Conservation (phyloP, 2,797 vertebrate genomes). For the Cuculus canorus region DNA sequence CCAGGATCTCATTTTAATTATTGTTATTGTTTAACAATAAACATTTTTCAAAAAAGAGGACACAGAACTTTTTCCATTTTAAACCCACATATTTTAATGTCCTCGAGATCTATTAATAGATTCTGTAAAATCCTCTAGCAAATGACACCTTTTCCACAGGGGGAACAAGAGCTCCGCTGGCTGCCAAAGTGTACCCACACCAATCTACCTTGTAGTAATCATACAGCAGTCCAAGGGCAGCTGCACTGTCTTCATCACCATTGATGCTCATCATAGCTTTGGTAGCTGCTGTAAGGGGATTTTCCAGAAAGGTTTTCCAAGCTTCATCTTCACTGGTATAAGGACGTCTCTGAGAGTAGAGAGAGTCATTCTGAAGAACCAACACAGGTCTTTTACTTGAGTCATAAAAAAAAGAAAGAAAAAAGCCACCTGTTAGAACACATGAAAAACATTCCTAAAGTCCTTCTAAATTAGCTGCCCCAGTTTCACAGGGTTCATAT, state of each 20-base stretch:
- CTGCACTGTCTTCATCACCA: constrained; percentile 96
- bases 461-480: not conserved
- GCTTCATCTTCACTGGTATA: constrained; percentile 97
- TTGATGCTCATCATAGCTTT: constrained; percentile 99
- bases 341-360: constrained; percentile 90
- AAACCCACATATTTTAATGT: constrained; percentile 12
- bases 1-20: not conserved
- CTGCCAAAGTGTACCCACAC: not conserved
- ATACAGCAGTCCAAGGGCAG: constrained; percentile 93
- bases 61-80: not conserved
- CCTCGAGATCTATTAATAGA: constrained; percentile 19
- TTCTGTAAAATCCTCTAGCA: constrained; percentile 29
- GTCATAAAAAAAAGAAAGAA: not conserved
- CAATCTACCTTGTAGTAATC: constrained; percentile 91
- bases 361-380: constrained; percentile 94
- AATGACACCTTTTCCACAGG: constrained; percentile 7
- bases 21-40: too few species aligned
- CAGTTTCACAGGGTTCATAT: not conserved
- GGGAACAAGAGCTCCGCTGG: not conserved
- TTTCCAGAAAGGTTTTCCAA: constrained; percentile 98
- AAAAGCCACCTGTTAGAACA: constrained; percentile 22
- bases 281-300: constrained; percentile 96
- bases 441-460: constrained; percentile 3
- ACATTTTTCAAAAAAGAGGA: not conserved
- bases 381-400: constrained; percentile 94